phyloP scores from a whole-genome alignment of 37 sponge, comb jelly and placozoan genomes.

The Mnemiopsis leidyi region DNA sequence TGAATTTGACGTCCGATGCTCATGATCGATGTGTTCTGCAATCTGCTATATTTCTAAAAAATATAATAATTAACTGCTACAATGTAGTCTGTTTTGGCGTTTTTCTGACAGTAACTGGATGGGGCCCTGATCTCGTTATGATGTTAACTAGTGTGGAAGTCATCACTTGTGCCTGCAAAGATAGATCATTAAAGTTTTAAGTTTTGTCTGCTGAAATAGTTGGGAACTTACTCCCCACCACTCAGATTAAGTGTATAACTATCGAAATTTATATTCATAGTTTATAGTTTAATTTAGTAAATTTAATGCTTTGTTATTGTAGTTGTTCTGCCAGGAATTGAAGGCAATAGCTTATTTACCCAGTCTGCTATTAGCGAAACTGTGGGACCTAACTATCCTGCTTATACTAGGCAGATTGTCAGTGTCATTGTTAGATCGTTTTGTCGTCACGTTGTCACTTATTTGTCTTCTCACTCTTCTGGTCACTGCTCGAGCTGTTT shows the following conservation, averaged over 20 bases:
- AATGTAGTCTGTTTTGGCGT: not conserved
- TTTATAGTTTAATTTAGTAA: no score
- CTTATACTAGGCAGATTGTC: not conserved
- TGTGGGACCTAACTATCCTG: slow-evolving; percentile 10
- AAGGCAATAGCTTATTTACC: not conserved
- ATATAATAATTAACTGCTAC: no score
- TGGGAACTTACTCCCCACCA: no score
- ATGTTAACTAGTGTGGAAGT: slow-evolving; percentile 18
- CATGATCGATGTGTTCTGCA: no score
- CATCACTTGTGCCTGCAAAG: slow-evolving; percentile 9
- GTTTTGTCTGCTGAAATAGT: no score
- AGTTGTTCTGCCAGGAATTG: not conserved
- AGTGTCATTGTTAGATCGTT: not conserved
- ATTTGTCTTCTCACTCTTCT: not conserved
- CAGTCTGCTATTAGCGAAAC: slow-evolving; percentile 7
- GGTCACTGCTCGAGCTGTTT: slow-evolving; percentile 1
- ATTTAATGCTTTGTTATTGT: no score
- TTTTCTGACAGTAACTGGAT: not conserved
- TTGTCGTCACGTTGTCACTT: not conserved
- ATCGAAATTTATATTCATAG: no score
- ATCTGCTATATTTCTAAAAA: no score
- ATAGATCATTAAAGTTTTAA: no score
- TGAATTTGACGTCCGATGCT: no score
- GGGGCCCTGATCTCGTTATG: slow-evolving; percentile 46
- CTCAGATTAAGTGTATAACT: no score